Evolutionary conservation across 2,888 invertebrate genomes (phyloP), one percentile per base, ranked within the genome.

Genomic region (Corythucha ciliata): DNA sequence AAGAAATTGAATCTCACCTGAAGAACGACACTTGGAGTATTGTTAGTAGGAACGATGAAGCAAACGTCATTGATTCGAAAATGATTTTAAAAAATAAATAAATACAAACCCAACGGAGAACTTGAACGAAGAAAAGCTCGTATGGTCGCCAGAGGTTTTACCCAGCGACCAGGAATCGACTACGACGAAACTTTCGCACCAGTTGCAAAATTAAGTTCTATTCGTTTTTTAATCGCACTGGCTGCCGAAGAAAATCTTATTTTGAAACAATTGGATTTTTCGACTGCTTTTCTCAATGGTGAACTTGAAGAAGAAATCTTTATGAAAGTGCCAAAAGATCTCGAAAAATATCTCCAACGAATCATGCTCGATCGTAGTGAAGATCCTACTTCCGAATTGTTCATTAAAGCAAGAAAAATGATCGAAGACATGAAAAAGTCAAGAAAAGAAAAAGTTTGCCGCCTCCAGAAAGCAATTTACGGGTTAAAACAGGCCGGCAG

Each of bases 241-340:
- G 50, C 51, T n/a, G 49, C 26, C 24, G 52, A 26, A 36, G 40
- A 52, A 25, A 32, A 42, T 14, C 42, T 47, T 47, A 21, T 16
- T 12, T 7, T 48, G 3, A 44, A 41, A 18, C 52, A 54, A 27
- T 27, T 47, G 12, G 54, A 54, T 26, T 51, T 54, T 22, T 46
- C 51, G 34, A 42, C 54, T 20, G 53, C 50, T 3, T 54, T 54
- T 20, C 46, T 54, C 25, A 49, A 54, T 37, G 50, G 51, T 10
- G 40, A 29, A 24, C 46, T 52, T 21, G 37, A 52, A n/a, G 46
- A 22, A 22, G 33, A 46, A 3, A 36, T 52, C 6, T 44, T 48
- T 37, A 52, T 54, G 32, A 51, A 48, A 24, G 25, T 10, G 24
- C 52, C 52, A 27, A 24, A 52, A 41, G 39, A 22, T 12, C 22